These are phyloP conservation scores for Pharmacophagus antenor DNA, from an alignment of 2,888 invertebrate species.

Conservation along the genomic window DNA sequence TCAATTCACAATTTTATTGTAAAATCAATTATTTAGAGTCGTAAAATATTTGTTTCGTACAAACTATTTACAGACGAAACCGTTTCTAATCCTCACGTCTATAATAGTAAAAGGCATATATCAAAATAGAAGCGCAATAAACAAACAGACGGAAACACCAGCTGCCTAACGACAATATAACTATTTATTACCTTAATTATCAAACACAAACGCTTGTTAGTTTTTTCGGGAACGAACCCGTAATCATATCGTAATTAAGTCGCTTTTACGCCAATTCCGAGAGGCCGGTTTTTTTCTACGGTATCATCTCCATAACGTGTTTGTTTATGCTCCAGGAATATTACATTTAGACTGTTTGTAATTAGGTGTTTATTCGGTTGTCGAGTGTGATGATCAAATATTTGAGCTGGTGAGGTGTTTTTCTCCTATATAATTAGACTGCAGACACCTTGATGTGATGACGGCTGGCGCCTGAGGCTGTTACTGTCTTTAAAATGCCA, in stretches of 20 bases:
- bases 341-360: conserved; percentile 36
- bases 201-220: conserved; percentile 69
- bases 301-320: conserved; percentile 47
- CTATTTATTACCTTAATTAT: conserved; percentile 76
- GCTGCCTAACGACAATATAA: conserved; percentile 74
- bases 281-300: conserved; percentile 42
- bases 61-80: neutral
- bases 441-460: conserved; percentile 74
- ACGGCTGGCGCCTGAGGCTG: conserved; percentile 68
- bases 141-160: conserved; percentile 63
- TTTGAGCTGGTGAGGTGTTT: conserved; percentile 67
- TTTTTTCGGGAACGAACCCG: conserved; percentile 68
- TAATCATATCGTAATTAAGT: conserved; percentile 77
- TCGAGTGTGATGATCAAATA: conserved; percentile 51
- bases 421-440: conserved; percentile 71
- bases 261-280: conserved; percentile 77
- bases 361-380: conserved; percentile 41
- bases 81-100: neutral
- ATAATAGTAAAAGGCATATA: conserved; percentile 46
- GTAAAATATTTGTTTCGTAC: conserved; percentile 1
- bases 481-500: conserved; percentile 32
- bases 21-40: neutral
- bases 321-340: conserved; percentile 34
- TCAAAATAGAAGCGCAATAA: conserved; percentile 55
- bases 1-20: too few relatives aligned